Base-by-base conservation (phyloP, 1,140 invertebrate genomes). In the Coenobita brevimanus region DNA sequence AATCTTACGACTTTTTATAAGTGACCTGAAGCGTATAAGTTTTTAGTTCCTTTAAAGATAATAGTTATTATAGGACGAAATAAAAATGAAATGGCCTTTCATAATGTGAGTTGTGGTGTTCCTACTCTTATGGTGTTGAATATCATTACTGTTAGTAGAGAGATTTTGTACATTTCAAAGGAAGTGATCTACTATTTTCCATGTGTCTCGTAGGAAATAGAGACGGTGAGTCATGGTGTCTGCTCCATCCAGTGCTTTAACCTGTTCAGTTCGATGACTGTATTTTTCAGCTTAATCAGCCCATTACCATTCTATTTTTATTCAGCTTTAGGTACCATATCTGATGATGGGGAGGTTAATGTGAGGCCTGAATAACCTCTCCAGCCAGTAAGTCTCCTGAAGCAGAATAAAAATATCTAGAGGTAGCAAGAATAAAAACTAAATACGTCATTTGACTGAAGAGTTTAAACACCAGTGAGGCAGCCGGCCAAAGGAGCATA, bases 11-110 rank as follows among this genome's bases (percentile, higher is more conserved):
- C 73, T 43, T 86, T 78, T 43, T 46, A 43, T 24, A 85, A 36
- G 81, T 71, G 67, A 50, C 50, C 54, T 83, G 82, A 71, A 83
- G 8, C 46, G 67, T 73, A 17, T 30, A 41, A 41, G 79, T 81
- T 81, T 80, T 81, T 43, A 81, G 79, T 81, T 81, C 79, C 79
- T 81, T 81, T 30, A 6, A 57, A 57, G n/a, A 83, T 8, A 60
- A 21, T 10, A 64, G 54, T 38, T 8, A 57, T 3, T 33, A 46
- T 33, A 82, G 17, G 27, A 78, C 15, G 43, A 24, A 67, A 21
- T 21, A 46, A 71, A 27, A 57, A 75, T 46, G 27, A 75, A 38
- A 71, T 71, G 50, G 82, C 82, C 82, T 83, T 83, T 83, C 71
- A 83, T 75, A 75, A 41, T n/a, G 50, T 36, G 73, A 57, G 50